These are phyloP conservation scores for Hirtodrosophila cameraria DNA, from an alignment of 2,888 invertebrate genomes.

Conservation along the genomic window DNA sequence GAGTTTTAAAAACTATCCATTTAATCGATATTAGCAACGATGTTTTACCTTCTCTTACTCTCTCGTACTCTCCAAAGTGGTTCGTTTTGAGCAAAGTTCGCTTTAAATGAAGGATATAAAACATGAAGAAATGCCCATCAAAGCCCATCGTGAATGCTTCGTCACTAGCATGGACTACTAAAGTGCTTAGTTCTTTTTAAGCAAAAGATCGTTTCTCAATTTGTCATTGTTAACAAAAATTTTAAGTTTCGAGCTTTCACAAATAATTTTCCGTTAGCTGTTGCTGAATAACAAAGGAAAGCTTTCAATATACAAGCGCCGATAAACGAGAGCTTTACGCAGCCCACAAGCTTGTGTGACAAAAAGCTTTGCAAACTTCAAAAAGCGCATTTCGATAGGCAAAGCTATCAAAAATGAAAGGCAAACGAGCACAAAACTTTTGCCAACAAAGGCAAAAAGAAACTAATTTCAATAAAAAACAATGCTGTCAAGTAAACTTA, in stretches of 20 bases:
- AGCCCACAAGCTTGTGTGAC: conserved; percentile 51
- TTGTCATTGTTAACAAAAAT: too few relatives aligned
- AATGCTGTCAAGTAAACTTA: neutral
- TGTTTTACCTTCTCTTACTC: too few relatives aligned
- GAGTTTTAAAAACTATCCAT: too few relatives aligned
- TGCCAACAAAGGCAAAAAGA: conserved; percentile 20
- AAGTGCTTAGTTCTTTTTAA: too few relatives aligned
- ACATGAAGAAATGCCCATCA: too few relatives aligned
- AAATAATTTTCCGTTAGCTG: conserved; percentile 28
- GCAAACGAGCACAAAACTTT: conserved; percentile 9
- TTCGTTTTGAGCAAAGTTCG: too few relatives aligned
- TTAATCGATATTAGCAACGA: too few relatives aligned
- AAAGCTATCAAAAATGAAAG: conserved; percentile 15
- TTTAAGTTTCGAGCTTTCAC: conserved; percentile 2
- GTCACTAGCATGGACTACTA: too few relatives aligned
- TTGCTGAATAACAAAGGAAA: conserved; percentile 22
- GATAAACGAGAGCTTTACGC: conserved; percentile 39
- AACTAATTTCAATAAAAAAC: neutral
- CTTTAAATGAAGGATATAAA: too few relatives aligned
- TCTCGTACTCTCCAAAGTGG: too few relatives aligned
- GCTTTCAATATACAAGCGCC: conserved; percentile 34
- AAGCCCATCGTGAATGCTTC: too few relatives aligned
- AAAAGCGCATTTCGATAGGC: conserved; percentile 10
- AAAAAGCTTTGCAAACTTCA: conserved; percentile 41
- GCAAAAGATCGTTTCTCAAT: too few relatives aligned